A percentile compares a stretch with the other conserved stretches of the same genome.
Evolutionary conservation across 2,113 vertebrate species (phyloP).

Genomic region (Myiozetetes cayanensis): DNA sequence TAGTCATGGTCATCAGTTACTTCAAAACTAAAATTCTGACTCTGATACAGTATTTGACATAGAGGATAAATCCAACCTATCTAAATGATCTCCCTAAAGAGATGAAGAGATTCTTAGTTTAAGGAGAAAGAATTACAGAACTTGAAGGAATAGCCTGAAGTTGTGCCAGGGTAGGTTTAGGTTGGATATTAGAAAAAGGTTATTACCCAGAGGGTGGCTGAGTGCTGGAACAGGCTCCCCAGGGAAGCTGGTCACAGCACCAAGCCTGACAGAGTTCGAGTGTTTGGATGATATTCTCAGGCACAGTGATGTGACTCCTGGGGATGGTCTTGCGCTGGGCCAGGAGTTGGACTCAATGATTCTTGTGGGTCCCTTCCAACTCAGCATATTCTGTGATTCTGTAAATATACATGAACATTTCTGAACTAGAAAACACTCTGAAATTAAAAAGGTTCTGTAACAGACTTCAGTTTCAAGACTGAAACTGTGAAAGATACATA

Average conservation of each 20-base stretch:
- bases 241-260: background rate
- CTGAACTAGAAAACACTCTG: background rate
- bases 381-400: background rate
- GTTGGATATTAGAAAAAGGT: background rate
- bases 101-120: background rate
- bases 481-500: background rate
- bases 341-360: background rate
- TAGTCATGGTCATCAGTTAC: background rate
- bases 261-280: background rate
- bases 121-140: background rate
- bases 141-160: background rate
- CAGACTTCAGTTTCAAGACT: background rate
- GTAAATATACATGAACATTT: background rate
- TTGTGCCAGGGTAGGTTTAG: background rate
- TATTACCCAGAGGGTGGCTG: background rate
- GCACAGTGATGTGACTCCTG: background rate
- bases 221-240: background rate
- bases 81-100: background rate
- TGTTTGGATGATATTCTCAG: background rate
- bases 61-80: background rate
- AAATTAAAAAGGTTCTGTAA: background rate
- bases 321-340: background rate
- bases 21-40: background rate
- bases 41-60: background rate
- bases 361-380: too few relatives aligned